Evolutionary conservation across 1,140 invertebrate species (phyloP).

Genomic region (Neocloeon triangulifer): DNA sequence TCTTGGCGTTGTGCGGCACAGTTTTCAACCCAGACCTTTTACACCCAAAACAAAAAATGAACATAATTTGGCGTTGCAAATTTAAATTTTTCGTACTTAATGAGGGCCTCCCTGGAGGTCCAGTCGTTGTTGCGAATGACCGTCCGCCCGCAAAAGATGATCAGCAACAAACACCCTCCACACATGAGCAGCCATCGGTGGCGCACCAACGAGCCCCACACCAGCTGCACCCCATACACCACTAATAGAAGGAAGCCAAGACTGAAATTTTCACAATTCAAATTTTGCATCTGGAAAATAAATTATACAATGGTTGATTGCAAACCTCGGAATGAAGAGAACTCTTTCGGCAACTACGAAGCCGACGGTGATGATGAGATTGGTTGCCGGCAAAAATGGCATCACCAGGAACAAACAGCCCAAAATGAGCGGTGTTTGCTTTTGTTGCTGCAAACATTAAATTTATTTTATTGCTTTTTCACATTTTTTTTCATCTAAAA

Average conservation of each 20-base stretch:
- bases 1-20: slow-evolving; percentile 67
- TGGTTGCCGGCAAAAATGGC: slow-evolving; percentile 69
- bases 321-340: slow-evolving; percentile 77
- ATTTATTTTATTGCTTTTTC: neutral
- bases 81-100: slow-evolving; percentile 28
- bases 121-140: slow-evolving; percentile 51
- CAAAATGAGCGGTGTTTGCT: slow-evolving; percentile 32
- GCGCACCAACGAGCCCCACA: slow-evolving; percentile 25
- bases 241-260: slow-evolving; percentile 39
- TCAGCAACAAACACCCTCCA: slow-evolving; percentile 27
- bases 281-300: neutral
- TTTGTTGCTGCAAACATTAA: slow-evolving; percentile 37
- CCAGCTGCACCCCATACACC: slow-evolving; percentile 32
- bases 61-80: slow-evolving; percentile 3
- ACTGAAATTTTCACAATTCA: too few relatives aligned
- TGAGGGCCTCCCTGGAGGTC: slow-evolving; percentile 47
- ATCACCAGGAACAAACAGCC: slow-evolving; percentile 42
- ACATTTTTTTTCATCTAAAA: neutral
- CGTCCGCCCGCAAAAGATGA: slow-evolving; percentile 36
- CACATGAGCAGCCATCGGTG: slow-evolving; percentile 21
- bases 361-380: slow-evolving; percentile 68
- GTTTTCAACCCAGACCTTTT: slow-evolving; percentile 58
- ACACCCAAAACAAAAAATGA: too few relatives aligned
- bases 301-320: slow-evolving; percentile 7
- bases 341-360: slow-evolving; percentile 79